Base-by-base conservation (phyloP, 1,140 invertebrate genomes). In the Drosophila azteca region DNA sequence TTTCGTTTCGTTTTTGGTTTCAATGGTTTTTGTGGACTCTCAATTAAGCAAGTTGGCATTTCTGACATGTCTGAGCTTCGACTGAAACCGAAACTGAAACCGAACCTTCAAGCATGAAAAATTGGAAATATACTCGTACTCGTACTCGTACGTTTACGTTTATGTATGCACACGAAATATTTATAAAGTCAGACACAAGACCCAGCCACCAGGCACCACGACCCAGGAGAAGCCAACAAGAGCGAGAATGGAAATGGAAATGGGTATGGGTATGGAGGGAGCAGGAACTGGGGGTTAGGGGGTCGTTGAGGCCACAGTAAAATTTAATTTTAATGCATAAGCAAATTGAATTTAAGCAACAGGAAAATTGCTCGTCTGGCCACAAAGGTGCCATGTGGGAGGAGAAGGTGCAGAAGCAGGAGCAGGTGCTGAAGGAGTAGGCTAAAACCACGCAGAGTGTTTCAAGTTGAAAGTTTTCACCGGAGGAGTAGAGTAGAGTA, bases 301-400 rank as follows among this genome's bases (percentile, higher is more conserved):
- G 22, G 52, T 51, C 43, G 39, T 20, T 61, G 53, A 52, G 65
- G 52, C 63, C 59, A 59, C 52, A 75, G 62, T 53, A 50, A 70
- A 70, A 70, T 66, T 81, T 77, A 67, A 81, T 87, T 81, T 68
- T 68, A 81, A 82, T 78, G 78, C 74, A 71, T 78, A 87, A 70
- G 62, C 58, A 87, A 85, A 87, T 81, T 87, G 82, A 87, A 82
- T 87, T 87, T 75, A 87, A 78, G 62, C 74, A 82, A 81, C 77
- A 87, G 68, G 74, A 85, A 85, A 84, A 80, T 85, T 77, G 73
- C 52, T 80, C 50, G 53, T 52, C 79, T 66, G 55, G 61, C 82
- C 69, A 63, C 77, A 85, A 74, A 81, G 65, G 68, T 74, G 73
- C 58, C 50, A 66, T 75, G 61, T 73, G 72, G 63, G 29, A 46